phyloP scores from a whole-genome alignment of 2,888 invertebrate genomes.

The Eudemis profundana region DNA sequence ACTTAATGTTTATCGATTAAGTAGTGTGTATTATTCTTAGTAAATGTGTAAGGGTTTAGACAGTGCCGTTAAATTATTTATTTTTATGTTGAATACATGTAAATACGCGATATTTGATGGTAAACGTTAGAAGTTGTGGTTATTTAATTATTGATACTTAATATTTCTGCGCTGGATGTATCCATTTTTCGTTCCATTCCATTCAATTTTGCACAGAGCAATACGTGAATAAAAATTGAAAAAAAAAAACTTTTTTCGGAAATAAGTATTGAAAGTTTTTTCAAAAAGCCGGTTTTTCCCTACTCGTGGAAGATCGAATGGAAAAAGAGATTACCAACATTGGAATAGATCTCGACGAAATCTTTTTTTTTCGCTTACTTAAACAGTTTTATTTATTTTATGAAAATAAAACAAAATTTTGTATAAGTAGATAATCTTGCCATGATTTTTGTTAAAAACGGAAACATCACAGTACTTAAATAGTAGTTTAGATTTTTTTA shows the following conservation, averaged over 20 bases:
- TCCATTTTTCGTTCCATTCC: conserved; percentile 55
- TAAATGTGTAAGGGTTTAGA: conserved; percentile 79
- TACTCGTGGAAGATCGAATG: conserved; percentile 27
- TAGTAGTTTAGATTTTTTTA: conserved; percentile 54
- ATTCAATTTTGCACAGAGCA: conserved; percentile 29
- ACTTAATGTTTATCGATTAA: conserved; percentile 66
- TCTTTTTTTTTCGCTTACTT: conserved; percentile 60
- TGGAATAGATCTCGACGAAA: conserved; percentile 69
- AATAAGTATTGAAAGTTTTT: not conserved
- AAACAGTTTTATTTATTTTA: conserved; percentile 52
- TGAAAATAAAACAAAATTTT: conserved; percentile 45
- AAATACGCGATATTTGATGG: conserved; percentile 79
- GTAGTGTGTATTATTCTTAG: conserved; percentile 76
- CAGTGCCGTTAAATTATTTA: conserved; percentile 83
- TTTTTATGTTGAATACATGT: conserved; percentile 84
- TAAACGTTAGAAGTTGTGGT: conserved; percentile 78
- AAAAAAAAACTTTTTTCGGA: not conserved
- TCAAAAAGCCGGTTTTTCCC: not conserved
- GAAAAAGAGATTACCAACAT: conserved; percentile 20
- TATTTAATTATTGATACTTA: conserved; percentile 72
- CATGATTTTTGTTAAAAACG: conserved; percentile 52
- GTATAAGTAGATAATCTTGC: conserved; percentile 53
- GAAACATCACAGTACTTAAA: conserved; percentile 52
- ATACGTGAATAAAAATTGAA: not conserved
- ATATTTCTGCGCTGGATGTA: conserved; percentile 44